phyloP scores from a whole-genome alignment of 2,888 invertebrate genomes.

The Leptinotarsa rubiginosa region DNA sequence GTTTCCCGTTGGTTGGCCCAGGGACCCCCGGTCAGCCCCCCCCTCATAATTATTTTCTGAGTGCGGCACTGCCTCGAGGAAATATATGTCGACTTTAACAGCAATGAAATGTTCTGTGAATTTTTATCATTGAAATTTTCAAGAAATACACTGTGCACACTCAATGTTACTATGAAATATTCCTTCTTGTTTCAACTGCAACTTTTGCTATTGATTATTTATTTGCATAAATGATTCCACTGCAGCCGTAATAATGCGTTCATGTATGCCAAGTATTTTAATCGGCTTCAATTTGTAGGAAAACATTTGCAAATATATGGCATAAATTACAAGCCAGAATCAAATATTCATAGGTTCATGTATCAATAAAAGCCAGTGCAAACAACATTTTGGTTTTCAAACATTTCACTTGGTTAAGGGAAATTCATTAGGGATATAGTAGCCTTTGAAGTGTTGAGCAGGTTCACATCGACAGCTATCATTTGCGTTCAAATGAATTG shows the following conservation, averaged over 20 bases:
- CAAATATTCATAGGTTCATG: slow-evolving; percentile 17
- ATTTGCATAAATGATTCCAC: slow-evolving; percentile 6
- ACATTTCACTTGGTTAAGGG: slow-evolving; percentile 7
- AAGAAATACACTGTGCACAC: no score
- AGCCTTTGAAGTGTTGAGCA: slow-evolving; percentile 3
- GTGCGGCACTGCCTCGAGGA: no score
- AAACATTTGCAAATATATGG: slow-evolving; percentile 17
- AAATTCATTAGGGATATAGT: neutral
- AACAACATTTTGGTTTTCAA: slow-evolving; percentile 3
- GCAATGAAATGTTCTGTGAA: no score
- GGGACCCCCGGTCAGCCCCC: no score
- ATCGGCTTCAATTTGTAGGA: slow-evolving; percentile 8
- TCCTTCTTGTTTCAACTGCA: slow-evolving; percentile 9
- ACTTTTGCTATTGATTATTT: slow-evolving; percentile 5
- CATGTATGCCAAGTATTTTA: slow-evolving; percentile 14
- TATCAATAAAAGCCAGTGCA: slow-evolving; percentile 12
- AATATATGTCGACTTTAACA: no score
- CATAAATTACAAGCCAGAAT: slow-evolving; percentile 14
- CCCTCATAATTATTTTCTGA: no score
- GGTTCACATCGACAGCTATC: neutral
- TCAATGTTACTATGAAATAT: neutral
- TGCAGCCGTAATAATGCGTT: neutral
- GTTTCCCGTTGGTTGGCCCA: no score
- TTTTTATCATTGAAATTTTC: no score
- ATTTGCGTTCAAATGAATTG: neutral